Conservation (phyloP, 2,888 invertebrate species). For the Amphipyra berbera region DNA sequence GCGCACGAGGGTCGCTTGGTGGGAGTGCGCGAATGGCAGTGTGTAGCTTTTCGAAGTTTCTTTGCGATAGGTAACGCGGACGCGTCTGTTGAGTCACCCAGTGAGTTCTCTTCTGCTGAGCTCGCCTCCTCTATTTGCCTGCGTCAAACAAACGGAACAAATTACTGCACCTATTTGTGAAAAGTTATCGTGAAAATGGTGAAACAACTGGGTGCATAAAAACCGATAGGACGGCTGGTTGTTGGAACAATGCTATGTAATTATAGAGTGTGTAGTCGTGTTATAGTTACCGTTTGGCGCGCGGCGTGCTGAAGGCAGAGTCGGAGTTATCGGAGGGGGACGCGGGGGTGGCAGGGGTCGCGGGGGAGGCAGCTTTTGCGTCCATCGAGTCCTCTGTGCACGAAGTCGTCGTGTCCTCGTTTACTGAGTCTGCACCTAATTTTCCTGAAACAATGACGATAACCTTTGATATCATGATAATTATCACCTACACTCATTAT, state of each 20-base stretch:
- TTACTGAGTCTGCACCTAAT: constrained; percentile 90
- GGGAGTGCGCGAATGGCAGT: constrained; percentile 84
- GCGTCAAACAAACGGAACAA: constrained; percentile 51
- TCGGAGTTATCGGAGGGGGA: constrained; percentile 87
- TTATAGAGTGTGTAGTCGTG: constrained; percentile 16
- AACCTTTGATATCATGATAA: constrained; percentile 7
- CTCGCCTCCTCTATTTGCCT: constrained; percentile 88
- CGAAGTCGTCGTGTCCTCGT: constrained; percentile 92
- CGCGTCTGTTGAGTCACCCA: constrained; percentile 81
- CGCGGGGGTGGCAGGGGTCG: constrained; percentile 81
- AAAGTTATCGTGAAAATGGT: constrained; percentile 27
- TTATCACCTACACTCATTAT: constrained; percentile 13
- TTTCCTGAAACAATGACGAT: constrained; percentile 75
- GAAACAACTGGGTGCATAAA: constrained; percentile 48
- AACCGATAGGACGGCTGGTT: constrained; percentile 26
- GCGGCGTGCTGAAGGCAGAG: constrained; percentile 86
- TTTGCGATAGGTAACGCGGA: constrained; percentile 80
- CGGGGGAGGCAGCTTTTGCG: constrained; percentile 87
- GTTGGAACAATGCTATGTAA: constrained; percentile 37
- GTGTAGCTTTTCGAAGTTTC: constrained; percentile 86
- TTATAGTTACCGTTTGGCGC: constrained; percentile 84
- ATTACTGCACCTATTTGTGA: constrained; percentile 24
- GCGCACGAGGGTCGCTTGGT: constrained; percentile 81
- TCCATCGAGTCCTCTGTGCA: constrained; percentile 94
- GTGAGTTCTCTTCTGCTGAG: constrained; percentile 89